Conservation (phyloP, 2,797 vertebrate species). For the Hippoglossus hippoglossus region DNA sequence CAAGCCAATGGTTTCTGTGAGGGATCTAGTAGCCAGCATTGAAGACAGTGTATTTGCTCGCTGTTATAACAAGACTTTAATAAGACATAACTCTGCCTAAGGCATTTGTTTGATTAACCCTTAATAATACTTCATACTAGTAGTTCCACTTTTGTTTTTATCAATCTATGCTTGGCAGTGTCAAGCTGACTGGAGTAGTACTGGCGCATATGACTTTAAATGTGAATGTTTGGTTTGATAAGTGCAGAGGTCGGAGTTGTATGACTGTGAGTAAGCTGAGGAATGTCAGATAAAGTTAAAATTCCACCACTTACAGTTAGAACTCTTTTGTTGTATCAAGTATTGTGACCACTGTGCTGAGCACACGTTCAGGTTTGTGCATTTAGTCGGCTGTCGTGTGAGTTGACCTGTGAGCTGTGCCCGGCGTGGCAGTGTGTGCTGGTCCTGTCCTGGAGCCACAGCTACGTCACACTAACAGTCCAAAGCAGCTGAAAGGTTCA, state of each 20-base stretch:
- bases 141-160: not conserved
- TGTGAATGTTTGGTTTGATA: not conserved
- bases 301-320: too few relatives aligned
- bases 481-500: too few relatives aligned
- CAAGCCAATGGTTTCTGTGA: not conserved
- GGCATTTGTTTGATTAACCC: conserved; percentile 21
- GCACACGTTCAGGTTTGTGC: not conserved
- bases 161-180: not conserved
- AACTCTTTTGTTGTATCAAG: conserved; percentile 1
- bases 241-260: not conserved
- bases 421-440: not conserved
- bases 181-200: not conserved
- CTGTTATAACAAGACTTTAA: conserved; percentile 15
- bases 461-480: too few relatives aligned
- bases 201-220: not conserved
- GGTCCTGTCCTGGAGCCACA: not conserved
- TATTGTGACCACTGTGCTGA: not conserved
- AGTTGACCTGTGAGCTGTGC: not conserved
- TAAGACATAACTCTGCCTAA: not conserved
- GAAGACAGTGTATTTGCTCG: not conserved
- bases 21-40: conserved; percentile 8
- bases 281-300: too few relatives aligned
- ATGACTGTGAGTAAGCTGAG: not conserved
- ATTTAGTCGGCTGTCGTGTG: not conserved
- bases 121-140: conserved; percentile 5